phyloP scores from a whole-genome alignment of 2,113 vertebrate genomes.

The Aspiorhynchus laticeps region DNA sequence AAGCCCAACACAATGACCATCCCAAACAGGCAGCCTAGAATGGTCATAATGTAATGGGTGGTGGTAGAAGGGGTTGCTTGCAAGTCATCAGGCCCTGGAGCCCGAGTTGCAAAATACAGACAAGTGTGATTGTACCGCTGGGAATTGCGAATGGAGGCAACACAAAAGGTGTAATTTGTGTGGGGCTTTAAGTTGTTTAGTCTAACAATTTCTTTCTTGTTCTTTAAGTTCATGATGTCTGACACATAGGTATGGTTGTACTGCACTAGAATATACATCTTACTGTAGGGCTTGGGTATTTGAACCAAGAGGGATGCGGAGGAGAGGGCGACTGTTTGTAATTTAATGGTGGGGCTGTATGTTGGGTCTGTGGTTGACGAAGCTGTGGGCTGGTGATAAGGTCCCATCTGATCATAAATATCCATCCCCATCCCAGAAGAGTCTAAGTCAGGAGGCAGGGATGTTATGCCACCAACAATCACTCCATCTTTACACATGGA shows the following conservation, averaged over 20 bases:
- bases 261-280: constrained; percentile 95
- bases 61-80: constrained; percentile 87
- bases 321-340: constrained; percentile 85
- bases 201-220: constrained; percentile 85
- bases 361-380: constrained; percentile 83
- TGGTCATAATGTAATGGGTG: constrained; percentile 99
- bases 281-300: constrained; percentile 92
- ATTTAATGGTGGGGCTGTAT: constrained; percentile 85
- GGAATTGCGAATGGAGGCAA: constrained; percentile 89
- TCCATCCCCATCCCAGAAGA: constrained; percentile 83
- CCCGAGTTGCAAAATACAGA: constrained; percentile 87
- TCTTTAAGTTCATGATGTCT: constrained; percentile 89
- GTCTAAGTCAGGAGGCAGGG: constrained; percentile 81
- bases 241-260: constrained; percentile 88
- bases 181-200: constrained; percentile 87
- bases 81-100: constrained; percentile 78
- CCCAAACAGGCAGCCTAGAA: constrained; percentile 94
- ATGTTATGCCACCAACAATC: constrained; percentile 83
- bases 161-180: constrained; percentile 94
- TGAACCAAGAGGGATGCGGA: constrained; percentile 87
- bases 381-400: constrained; percentile 84
- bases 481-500: constrained; percentile 87
- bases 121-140: constrained; percentile 97
- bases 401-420: constrained; percentile 79
- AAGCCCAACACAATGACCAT: constrained; percentile 97